Evolutionary conservation across 2,113 vertebrate genomes (phyloP).

Genomic region (Amphiprion ocellaris): DNA sequence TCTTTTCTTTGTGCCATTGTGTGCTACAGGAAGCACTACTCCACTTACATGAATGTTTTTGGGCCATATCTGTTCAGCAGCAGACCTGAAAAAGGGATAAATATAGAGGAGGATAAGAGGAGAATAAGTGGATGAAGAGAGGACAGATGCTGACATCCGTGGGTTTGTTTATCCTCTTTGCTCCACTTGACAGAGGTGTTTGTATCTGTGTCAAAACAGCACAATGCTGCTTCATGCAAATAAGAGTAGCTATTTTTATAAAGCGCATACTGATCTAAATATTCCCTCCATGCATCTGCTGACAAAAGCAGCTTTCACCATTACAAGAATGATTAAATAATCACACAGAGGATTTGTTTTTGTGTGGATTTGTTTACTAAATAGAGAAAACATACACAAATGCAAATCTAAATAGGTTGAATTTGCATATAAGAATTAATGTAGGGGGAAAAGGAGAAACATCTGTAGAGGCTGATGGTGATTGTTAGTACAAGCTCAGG

Average conservation of each 20-base stretch:
- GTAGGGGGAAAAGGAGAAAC: no score
- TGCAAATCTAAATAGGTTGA: no score
- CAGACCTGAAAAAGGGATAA: neutral
- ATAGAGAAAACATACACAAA: no score
- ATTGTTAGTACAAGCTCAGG: no score
- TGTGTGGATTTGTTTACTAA: no score
- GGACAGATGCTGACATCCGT: neutral
- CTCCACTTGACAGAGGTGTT: constrained; percentile 11
- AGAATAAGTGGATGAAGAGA: constrained; percentile 38
- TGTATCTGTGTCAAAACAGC: neutral
- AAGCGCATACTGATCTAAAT: neutral
- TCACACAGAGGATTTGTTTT: no score
- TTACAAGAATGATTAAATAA: no score
- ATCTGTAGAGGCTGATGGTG: no score
- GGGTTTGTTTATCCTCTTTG: constrained; percentile 24
- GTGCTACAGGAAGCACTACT: neutral
- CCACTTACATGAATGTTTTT: neutral
- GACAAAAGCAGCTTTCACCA: neutral
- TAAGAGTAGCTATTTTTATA: constrained; percentile 10
- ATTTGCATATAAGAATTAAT: no score
- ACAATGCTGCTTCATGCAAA: neutral
- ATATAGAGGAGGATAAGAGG: constrained; percentile 7
- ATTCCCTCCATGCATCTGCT: neutral
- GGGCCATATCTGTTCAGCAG: neutral
- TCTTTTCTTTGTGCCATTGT: neutral